Evolutionary conservation across 2,888 invertebrate genomes (phyloP), one percentile per base, ranked within the genome.

Genomic region (Acleris literana): DNA sequence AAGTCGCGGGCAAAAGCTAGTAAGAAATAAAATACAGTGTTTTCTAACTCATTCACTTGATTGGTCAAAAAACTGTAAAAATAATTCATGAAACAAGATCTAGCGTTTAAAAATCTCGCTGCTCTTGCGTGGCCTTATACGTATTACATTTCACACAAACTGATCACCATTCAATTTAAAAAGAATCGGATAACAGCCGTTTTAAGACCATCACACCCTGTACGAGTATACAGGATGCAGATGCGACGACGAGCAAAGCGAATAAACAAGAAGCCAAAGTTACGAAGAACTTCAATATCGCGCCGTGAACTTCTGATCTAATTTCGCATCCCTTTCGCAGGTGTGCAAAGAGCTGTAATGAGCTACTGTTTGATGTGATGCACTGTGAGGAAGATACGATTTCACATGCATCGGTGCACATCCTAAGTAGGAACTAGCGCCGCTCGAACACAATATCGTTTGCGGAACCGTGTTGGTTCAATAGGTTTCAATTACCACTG

Each of bases 251-350:
- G 33, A 33, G 33, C 33, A 16, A 56, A 43, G 44, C n/a, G 6
- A 56, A 20, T 57, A 65, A 65, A 64, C 59, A 64, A 44, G 33
- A 20, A 43, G 49, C 66, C 59, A 75, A 77, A 71, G 77, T 76
- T 72, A 73, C 69, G 70, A 39, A 4, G 13, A 75, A 78, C 74
- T 79, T 77, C 75, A 77, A 79, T 78, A 68, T 64, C 49, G 71
- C 73, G 71, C 68, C 76, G 75, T 76, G 75, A 79, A 78, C 76
- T 81, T 77, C 74, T 83, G 85, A 85, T 84, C 85, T 84, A 85
- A 85, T 85, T 85, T 82, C 74, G 82, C 74, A 80, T 81, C 77
- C 75, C 78, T 77, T 75, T 75, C 74, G 75, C 80, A 83, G 83
- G 83, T 83, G 77, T 74, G 75, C 74, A 70, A 72, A 71, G 72